phyloP scores from a whole-genome alignment of 1,140 invertebrate species.

The Cyphomyrmex costatus region DNA sequence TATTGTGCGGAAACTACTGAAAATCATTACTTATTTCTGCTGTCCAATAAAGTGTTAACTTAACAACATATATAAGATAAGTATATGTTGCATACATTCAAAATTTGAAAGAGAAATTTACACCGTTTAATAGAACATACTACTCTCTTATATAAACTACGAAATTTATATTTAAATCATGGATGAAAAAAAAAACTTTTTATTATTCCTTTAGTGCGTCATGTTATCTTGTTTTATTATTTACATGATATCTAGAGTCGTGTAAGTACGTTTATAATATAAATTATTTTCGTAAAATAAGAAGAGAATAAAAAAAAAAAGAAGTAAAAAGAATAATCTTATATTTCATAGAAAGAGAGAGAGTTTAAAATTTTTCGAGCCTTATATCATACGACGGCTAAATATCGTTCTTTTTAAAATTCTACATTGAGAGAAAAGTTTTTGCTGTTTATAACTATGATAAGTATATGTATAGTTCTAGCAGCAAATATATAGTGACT shows the following conservation, averaged over 20 bases:
- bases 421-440: not conserved
- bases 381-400: not conserved
- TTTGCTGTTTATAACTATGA: too few relatives aligned
- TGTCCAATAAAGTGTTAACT: not conserved
- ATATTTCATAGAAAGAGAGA: not conserved
- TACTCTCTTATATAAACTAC: not conserved
- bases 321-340: not conserved
- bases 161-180: not conserved
- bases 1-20: not conserved
- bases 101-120: constrained; percentile 2
- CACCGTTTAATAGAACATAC: not conserved
- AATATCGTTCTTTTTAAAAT: not conserved
- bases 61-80: constrained; percentile 10
- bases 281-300: not conserved
- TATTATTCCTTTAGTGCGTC: not conserved
- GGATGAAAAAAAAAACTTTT: not conserved
- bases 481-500: too few relatives aligned
- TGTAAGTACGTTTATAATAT: not conserved
- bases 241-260: not conserved
- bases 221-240: not conserved
- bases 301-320: too few relatives aligned
- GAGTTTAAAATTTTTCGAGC: not conserved
- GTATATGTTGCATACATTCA: not conserved
- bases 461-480: too few relatives aligned
- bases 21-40: not conserved